These are phyloP conservation scores for Acanthurus tractus DNA, from an alignment of 2,797 vertebrate species.

Conservation along the genomic window DNA sequence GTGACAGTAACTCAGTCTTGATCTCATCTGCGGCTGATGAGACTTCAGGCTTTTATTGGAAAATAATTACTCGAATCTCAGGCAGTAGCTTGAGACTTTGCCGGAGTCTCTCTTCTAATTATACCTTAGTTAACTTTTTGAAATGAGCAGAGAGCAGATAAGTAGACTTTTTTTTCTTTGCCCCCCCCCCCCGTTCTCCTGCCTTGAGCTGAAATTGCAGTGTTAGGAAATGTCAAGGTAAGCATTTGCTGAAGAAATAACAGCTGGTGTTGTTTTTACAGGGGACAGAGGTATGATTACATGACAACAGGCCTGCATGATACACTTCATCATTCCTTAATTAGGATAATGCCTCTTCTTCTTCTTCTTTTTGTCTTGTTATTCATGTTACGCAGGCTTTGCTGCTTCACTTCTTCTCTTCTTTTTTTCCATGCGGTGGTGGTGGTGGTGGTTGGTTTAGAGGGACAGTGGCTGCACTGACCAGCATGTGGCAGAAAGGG, in stretches of 20 bases:
- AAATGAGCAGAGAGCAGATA: slow-evolving; percentile 54
- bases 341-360: slow-evolving; percentile 10
- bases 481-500: slow-evolving; percentile 32
- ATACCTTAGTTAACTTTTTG: slow-evolving; percentile 57
- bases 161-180: slow-evolving; percentile 21
- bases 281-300: slow-evolving; percentile 50
- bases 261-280: slow-evolving; percentile 77
- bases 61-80: slow-evolving; percentile 69
- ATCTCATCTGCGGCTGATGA: slow-evolving; percentile 34
- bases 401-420: neutral
- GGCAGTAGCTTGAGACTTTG: slow-evolving; percentile 48
- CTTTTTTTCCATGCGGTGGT: slow-evolving; percentile 14
- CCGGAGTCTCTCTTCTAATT: slow-evolving; percentile 65
- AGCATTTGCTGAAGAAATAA: slow-evolving; percentile 65
- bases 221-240: slow-evolving; percentile 75
- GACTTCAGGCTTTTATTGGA: slow-evolving; percentile 60
- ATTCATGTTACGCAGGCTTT: slow-evolving; percentile 22
- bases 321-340: slow-evolving; percentile 33
- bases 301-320: slow-evolving; percentile 35
- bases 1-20: slow-evolving; percentile 42
- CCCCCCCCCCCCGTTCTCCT: neutral
- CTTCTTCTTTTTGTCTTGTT: slow-evolving; percentile 17
- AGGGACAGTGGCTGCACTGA: slow-evolving; percentile 13
- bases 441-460: too few relatives aligned
- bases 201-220: slow-evolving; percentile 67